A percentile compares a stretch with the other conserved stretches of the same genome.
Conservation (phyloP, 2,888 invertebrate genomes). For the Orchestes rusci region DNA sequence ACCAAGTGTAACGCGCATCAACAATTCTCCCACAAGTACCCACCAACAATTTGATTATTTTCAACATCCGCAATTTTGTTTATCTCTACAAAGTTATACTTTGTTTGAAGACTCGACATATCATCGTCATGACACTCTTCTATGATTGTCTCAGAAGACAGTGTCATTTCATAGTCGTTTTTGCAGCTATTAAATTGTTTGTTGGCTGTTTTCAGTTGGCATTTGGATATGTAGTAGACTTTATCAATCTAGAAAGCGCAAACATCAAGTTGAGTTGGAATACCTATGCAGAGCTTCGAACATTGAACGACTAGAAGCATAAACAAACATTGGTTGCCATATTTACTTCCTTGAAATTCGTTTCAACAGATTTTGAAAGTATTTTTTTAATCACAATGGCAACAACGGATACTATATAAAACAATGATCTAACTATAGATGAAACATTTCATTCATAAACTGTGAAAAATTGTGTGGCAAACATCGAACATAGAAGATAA, state of each 20-base stretch:
- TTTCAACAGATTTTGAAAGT: no score
- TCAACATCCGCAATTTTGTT: constrained; percentile 61
- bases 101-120: constrained; percentile 60
- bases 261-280: no score
- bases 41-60: constrained; percentile 44
- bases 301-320: no score
- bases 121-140: constrained; percentile 47
- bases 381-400: no score
- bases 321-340: no score
- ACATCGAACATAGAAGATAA: no score
- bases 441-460: no score
- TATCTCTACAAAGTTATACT: constrained; percentile 72
- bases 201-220: constrained; percentile 86
- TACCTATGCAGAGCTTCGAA: no score
- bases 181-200: constrained; percentile 76
- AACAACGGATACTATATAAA: no score
- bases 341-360: not conserved
- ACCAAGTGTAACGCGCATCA: constrained; percentile 21
- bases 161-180: constrained; percentile 95
- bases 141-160: constrained; percentile 55
- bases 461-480: no score
- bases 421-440: no score
- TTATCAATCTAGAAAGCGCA: constrained; percentile 55
- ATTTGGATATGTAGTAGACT: constrained; percentile 82
- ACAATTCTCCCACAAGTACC: no score